These are phyloP conservation scores for Eilema depressum DNA, from an alignment of 2,888 invertebrate genomes.

Conservation along the genomic window DNA sequence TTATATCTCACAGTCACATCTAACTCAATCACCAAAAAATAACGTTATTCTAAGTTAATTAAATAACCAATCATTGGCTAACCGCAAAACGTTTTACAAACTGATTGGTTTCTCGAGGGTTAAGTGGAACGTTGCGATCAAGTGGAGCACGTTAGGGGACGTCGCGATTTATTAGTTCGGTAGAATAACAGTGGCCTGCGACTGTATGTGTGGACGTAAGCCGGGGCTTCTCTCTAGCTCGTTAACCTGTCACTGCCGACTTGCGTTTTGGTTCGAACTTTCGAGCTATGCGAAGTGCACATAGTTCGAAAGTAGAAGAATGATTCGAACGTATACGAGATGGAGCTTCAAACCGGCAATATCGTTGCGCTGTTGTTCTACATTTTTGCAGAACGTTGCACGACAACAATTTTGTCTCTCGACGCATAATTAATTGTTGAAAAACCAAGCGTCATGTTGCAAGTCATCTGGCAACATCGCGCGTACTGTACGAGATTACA, in stretches of 20 bases:
- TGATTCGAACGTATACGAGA: too few relatives aligned
- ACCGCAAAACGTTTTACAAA: not conserved
- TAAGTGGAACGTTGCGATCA: constrained; percentile 10
- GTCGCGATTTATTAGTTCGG: constrained; percentile 18
- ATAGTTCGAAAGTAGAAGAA: too few relatives aligned
- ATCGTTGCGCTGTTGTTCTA: too few relatives aligned
- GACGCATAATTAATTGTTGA: too few relatives aligned
- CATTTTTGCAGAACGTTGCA: too few relatives aligned
- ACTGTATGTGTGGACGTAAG: constrained; percentile 35
- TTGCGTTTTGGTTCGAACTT: not conserved
- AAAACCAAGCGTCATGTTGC: too few relatives aligned
- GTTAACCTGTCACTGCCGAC: constrained; percentile 11
- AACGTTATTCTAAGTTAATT: not conserved
- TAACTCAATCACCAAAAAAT: not conserved
- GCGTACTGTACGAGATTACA: too few relatives aligned
- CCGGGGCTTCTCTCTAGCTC: constrained; percentile 17
- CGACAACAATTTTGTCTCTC: too few relatives aligned
- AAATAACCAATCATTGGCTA: not conserved
- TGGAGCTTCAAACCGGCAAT: too few relatives aligned
- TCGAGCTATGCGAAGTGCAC: too few relatives aligned
- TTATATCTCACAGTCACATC: not conserved
- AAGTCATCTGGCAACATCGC: too few relatives aligned
- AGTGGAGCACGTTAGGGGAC: constrained; percentile 15
- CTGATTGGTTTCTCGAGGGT: constrained; percentile 11
- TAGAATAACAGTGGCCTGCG: constrained; percentile 34